These are phyloP conservation scores for Ovis canadensis DNA, from an alignment of 2,113 vertebrate genomes.

Conservation along the genomic window DNA sequence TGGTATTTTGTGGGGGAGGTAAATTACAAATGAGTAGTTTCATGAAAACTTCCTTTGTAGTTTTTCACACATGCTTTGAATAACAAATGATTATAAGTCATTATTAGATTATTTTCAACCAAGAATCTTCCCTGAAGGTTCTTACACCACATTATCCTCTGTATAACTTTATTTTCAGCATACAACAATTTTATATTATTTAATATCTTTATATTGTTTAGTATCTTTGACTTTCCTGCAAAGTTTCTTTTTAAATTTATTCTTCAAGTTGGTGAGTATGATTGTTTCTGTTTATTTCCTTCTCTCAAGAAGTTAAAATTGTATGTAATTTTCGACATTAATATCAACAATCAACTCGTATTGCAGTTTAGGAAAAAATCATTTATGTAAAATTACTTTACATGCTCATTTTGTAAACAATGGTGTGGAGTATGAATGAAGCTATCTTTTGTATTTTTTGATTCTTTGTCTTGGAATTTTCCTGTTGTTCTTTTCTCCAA, in stretches of 20 bases:
- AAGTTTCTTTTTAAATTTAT: neutral
- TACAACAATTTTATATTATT: neutral
- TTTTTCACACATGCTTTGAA: neutral
- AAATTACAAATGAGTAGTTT: neutral
- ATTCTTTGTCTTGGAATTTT: neutral
- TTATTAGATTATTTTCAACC: neutral
- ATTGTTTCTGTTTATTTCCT: neutral
- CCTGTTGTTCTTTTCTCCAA: neutral
- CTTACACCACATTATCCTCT: neutral
- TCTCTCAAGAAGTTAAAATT: neutral
- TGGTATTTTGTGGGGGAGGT: neutral
- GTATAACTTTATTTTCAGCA: neutral
- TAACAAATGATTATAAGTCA: neutral
- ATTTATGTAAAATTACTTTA: neutral
- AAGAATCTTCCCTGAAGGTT: neutral
- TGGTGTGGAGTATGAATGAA: neutral
- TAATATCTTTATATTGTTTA: neutral
- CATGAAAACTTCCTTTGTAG: neutral
- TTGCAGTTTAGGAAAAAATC: neutral
- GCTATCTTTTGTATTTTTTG: neutral
- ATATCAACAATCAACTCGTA: neutral
- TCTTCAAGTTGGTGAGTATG: neutral
- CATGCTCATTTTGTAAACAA: neutral
- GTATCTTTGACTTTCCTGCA: neutral
- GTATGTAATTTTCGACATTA: neutral